Conservation (phyloP, 2,888 invertebrate species). For the Punctoribates punctum region DNA sequence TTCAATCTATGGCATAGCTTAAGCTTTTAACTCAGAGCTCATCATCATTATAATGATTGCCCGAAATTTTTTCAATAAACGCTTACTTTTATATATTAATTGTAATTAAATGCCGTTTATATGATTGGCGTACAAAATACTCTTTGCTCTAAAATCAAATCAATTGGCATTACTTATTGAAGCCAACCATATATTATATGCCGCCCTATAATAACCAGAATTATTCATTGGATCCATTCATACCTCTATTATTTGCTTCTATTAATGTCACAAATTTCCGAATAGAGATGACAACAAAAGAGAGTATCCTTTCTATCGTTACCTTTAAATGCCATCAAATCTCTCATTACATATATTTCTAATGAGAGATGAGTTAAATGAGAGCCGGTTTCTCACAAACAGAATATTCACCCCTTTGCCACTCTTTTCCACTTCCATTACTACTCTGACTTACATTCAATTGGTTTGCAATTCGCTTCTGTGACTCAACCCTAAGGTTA, state of each 20-base stretch:
- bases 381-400: background rate
- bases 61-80: constrained; percentile 33
- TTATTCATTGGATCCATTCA: background rate
- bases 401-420: background rate
- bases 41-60: constrained; percentile 31
- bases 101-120: constrained; percentile 29
- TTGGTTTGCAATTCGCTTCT: background rate
- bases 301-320: background rate
- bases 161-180: constrained; percentile 9
- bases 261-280: constrained; percentile 28
- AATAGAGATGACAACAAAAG: background rate
- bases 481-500: background rate
- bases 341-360: background rate
- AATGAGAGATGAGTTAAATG: constrained; percentile 26
- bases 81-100: constrained; percentile 33
- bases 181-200: background rate
- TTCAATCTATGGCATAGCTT: background rate
- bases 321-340: constrained; percentile 13
- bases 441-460: constrained; percentile 2
- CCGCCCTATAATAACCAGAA: background rate
- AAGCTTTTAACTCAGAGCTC: constrained; percentile 21
- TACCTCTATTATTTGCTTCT: constrained; percentile 8
- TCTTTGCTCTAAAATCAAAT: constrained; percentile 16
- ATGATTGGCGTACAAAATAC: constrained; percentile 5
- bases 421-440: background rate